phyloP scores from a whole-genome alignment of 1,140 invertebrate genomes.

The Pantala flavescens region DNA sequence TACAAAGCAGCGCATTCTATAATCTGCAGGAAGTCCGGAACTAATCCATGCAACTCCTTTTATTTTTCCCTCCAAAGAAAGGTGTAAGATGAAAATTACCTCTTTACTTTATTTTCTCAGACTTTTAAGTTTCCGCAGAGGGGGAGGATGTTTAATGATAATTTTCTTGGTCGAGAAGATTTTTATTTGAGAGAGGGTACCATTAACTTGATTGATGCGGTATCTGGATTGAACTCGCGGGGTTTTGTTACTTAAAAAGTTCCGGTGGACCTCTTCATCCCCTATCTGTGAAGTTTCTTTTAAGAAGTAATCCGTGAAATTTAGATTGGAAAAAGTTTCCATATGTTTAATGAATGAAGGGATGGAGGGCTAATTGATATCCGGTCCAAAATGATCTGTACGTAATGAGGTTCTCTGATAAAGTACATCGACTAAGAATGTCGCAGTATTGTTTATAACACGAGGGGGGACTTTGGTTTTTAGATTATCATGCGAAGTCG shows the following conservation, averaged over 20 bases:
- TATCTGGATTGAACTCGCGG: background rate
- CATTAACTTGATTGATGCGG: constrained; percentile 9
- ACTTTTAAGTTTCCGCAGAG: too few relatives aligned
- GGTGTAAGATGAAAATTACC: too few relatives aligned
- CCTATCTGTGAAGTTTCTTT: background rate
- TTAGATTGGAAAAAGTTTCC: constrained; percentile 3
- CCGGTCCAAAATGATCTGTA: background rate
- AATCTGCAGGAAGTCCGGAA: too few relatives aligned
- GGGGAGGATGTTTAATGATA: background rate
- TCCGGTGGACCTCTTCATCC: background rate
- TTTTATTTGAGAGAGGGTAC: background rate
- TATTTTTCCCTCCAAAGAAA: too few relatives aligned
- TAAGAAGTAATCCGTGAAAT: background rate
- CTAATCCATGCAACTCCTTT: too few relatives aligned
- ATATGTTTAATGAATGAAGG: background rate
- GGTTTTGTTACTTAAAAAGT: constrained; percentile 4
- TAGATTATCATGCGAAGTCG: too few relatives aligned
- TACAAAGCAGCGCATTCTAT: too few relatives aligned
- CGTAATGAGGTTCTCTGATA: too few relatives aligned
- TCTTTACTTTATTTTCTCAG: too few relatives aligned
- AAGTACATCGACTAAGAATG: too few relatives aligned
- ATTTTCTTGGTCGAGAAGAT: background rate
- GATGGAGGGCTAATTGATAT: constrained; percentile 1
- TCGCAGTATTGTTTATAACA: too few relatives aligned
- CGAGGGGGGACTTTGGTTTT: too few relatives aligned